Evolutionary conservation across 2,888 invertebrate genomes (phyloP).

Genomic region (Globia sparganii): DNA sequence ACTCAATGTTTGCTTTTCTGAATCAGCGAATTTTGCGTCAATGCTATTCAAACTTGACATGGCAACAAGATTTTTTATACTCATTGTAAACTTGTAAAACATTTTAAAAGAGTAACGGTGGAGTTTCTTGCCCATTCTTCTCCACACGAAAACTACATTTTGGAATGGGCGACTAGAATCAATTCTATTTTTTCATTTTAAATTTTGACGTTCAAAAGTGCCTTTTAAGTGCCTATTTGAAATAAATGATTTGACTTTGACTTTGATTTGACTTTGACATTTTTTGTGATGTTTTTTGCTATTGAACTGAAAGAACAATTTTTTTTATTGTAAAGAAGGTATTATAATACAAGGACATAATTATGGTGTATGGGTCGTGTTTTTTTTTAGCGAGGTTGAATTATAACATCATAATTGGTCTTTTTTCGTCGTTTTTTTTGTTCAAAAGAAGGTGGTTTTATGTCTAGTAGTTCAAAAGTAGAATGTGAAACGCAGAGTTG

Average conservation of each 20-base stretch:
- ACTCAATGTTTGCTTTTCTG: slow-evolving; percentile 26
- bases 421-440: background rate
- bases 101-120: no score
- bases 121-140: no score
- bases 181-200: no score
- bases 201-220: no score
- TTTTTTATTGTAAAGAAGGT: slow-evolving; percentile 4
- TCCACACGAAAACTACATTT: no score
- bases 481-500: background rate
- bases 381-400: background rate
- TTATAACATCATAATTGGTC: background rate
- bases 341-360: slow-evolving; percentile 8
- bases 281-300: slow-evolving; percentile 28
- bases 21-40: slow-evolving; percentile 39
- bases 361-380: background rate
- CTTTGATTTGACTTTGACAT: no score
- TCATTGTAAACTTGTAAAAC: no score
- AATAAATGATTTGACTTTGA: no score
- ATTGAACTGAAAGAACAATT: background rate
- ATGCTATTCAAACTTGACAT: slow-evolving; percentile 26
- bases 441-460: background rate
- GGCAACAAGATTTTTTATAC: slow-evolving; percentile 31
- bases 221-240: no score
- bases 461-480: background rate
- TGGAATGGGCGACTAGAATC: no score